A percentile compares a stretch with the other conserved stretches of the same genome.
Evolutionary conservation across 2,888 invertebrate genomes (phyloP).

Genomic region (Pecten maximus): DNA sequence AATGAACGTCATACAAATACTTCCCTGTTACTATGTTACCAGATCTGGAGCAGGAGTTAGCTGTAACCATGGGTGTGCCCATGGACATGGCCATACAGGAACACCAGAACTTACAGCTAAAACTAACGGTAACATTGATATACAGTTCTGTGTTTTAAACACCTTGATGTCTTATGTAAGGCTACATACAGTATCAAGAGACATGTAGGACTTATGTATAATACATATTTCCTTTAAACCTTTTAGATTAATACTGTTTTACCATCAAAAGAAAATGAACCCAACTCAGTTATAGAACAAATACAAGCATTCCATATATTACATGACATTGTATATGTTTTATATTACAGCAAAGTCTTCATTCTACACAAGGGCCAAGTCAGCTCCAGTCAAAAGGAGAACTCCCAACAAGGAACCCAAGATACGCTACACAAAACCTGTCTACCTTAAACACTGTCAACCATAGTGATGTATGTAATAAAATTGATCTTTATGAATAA

Average conservation of each 20-base stretch:
- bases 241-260: no score
- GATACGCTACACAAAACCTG: conserved; percentile 60
- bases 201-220: no score
- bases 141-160: neutral
- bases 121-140: neutral
- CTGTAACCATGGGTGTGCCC: conserved; percentile 1
- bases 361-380: conserved; percentile 53
- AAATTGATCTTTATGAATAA: no score
- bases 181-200: no score
- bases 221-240: no score
- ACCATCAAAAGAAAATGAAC: no score
- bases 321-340: neutral
- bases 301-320: no score
- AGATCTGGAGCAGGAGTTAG: neutral
- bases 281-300: no score
- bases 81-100: neutral
- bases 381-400: conserved; percentile 48
- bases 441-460: conserved; percentile 61
- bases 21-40: no score
- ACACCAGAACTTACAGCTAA: neutral
- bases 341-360: conserved; percentile 60
- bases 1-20: no score
- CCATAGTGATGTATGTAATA: conserved; percentile 60
- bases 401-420: conserved; percentile 52
- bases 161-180: neutral